Base-by-base conservation (phyloP, 2,113 vertebrate species). In the Gnathonemus longibarbis region DNA sequence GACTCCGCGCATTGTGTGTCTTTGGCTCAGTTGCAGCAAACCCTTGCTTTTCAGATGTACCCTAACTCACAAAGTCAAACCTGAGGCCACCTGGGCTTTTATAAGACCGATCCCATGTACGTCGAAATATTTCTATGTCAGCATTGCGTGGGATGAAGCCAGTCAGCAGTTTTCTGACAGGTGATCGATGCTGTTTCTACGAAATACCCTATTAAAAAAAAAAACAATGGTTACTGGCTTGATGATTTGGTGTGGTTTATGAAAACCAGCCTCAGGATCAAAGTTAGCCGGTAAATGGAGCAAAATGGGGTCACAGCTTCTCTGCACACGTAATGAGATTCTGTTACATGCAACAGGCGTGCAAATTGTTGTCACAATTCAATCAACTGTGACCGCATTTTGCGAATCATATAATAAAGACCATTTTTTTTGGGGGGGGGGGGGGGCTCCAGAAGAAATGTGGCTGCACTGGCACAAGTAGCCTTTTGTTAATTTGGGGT, bases 121-220 rank as follows among this genome's bases (percentile, higher is more conserved):
- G 15, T 58, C 3, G 3, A 66, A 46, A 89, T 11, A 58, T 84
- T 84, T 50, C 35, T 39, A 7, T 5, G 50, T 13, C 19, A 21
- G 8, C 52, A 52, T 10, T 3, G 35, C 17, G 46, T 80, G n/a
- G 88, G 70, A 24, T 31, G 88, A 80, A 39, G 50, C 21, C 49
- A 42, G 48, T 84, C 77, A 89, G 89, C 87, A 88, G 21, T 52
- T 89, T 89, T 77, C 42, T 52, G 70, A 53, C 48, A 45, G n/a
- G 19, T 62, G 21, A 21, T 31, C 46, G n/a, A 50, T 49, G 53
- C 13, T 15, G 9, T 70, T 58, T 88, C 87, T 53, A 56, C 87
- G 52, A 56, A 77, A 70, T 88, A 49, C 2, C 88, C 88, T 74
- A 48, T 31, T 6, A 87, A 56, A 31, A n/a, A 31, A n/a, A 84